phyloP scores from a whole-genome alignment of 2,888 invertebrate genomes.

The Leptinotarsa peninsularis region DNA sequence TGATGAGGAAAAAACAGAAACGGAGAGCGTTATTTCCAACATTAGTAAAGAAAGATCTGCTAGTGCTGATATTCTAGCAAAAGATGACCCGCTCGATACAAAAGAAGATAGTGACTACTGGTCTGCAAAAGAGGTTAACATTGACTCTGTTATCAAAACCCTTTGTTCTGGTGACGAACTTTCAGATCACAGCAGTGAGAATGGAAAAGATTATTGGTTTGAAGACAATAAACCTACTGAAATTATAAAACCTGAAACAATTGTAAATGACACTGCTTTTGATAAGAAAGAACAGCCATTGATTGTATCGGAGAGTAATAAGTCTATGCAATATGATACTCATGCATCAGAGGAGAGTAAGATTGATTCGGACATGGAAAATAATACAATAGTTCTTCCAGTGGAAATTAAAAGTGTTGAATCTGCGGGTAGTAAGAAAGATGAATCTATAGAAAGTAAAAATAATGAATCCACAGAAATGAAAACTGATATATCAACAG shows the following conservation, averaged over 20 bases:
- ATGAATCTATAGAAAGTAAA: background rate
- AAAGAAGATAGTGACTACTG: constrained; percentile 74
- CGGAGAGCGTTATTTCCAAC: constrained; percentile 61
- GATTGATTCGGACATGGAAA: background rate
- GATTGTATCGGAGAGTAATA: constrained; percentile 39
- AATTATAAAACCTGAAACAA: constrained; percentile 26
- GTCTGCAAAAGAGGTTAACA: constrained; percentile 83
- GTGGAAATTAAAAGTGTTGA: constrained; percentile 39
- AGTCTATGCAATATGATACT: background rate
- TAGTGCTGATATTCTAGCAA: constrained; percentile 60
- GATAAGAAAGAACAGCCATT: constrained; percentile 35
- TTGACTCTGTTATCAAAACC: constrained; percentile 84
- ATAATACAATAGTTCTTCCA: background rate
- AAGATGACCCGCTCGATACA: constrained; percentile 68
- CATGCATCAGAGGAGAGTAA: background rate
- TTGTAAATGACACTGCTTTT: constrained; percentile 27
- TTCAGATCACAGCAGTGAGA: constrained; percentile 63
- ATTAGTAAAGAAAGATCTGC: constrained; percentile 60
- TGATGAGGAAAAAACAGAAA: constrained; percentile 62
- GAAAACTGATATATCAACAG: background rate
- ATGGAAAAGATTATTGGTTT: constrained; percentile 59
- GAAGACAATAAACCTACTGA: constrained; percentile 46
- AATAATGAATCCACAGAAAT: background rate
- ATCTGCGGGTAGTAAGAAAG: background rate
- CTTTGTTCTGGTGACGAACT: constrained; percentile 70